A percentile compares a stretch with the other conserved stretches of the same genome.
Evolutionary conservation across 1,140 invertebrate genomes (phyloP).

Genomic region (Scaptomyza graminum): DNA sequence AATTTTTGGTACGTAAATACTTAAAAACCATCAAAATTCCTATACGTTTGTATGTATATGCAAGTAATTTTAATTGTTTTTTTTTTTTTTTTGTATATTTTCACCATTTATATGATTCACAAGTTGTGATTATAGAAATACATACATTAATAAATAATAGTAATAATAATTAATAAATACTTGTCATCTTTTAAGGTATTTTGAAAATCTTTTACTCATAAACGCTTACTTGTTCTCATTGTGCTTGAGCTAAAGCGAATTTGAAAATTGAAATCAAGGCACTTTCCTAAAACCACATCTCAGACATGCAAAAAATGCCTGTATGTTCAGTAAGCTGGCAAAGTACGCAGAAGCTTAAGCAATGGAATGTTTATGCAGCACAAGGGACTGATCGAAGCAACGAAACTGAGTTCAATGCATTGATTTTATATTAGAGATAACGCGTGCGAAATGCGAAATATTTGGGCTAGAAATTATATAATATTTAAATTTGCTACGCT

Average conservation of each 20-base stretch:
- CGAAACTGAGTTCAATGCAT: conserved; percentile 59
- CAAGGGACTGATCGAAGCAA: conserved; percentile 1
- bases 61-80: too few species aligned
- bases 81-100: too few species aligned
- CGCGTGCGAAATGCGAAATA: conserved; percentile 16
- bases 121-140: too few species aligned
- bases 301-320: conserved; percentile 56
- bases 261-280: conserved; percentile 53
- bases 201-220: too few species aligned
- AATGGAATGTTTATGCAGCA: conserved; percentile 64
- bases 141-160: too few species aligned
- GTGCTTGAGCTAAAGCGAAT: conserved; percentile 28
- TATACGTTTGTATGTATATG: too few species aligned
- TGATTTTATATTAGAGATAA: conserved; percentile 53
- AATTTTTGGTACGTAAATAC: too few species aligned
- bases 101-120: too few species aligned
- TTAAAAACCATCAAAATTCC: too few species aligned
- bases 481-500: conserved; percentile 51
- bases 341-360: conserved; percentile 36
- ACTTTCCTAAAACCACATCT: conserved; percentile 38
- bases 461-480: conserved; percentile 53
- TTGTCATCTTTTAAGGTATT: too few species aligned
- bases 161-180: too few species aligned
- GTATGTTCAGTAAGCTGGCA: not conserved
- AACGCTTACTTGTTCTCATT: conserved; percentile 13